phyloP scores from a whole-genome alignment of 92 coral and sea anemone species.

The Porites divaricata region DNA sequence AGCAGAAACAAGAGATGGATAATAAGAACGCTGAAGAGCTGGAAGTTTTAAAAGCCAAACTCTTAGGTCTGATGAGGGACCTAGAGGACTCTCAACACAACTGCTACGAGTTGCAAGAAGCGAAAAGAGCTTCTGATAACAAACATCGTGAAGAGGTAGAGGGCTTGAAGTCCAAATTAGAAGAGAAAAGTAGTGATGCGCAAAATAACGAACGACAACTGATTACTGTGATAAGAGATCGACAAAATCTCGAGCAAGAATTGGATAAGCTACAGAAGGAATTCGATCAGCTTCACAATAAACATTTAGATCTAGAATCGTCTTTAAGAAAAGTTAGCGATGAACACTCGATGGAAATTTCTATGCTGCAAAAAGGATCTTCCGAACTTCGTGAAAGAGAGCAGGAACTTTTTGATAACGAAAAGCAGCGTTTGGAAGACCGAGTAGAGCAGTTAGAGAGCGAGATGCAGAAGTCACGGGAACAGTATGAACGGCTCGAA shows the following conservation, averaged over 20 bases:
- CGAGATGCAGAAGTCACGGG: slow-evolving; percentile 49
- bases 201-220: slow-evolving; percentile 39
- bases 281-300: slow-evolving; percentile 34
- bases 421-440: slow-evolving; percentile 53
- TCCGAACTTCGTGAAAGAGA: slow-evolving; percentile 1
- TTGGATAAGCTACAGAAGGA: slow-evolving; percentile 43
- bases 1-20: slow-evolving; percentile 64
- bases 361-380: slow-evolving; percentile 26
- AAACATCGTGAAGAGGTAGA: slow-evolving; percentile 60
- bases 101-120: slow-evolving; percentile 70
- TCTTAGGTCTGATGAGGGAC: slow-evolving; percentile 64
- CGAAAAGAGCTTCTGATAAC: slow-evolving; percentile 52
- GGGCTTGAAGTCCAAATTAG: slow-evolving; percentile 46
- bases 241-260: slow-evolving; percentile 37
- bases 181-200: slow-evolving; percentile 26
- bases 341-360: slow-evolving; percentile 40
- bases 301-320: slow-evolving; percentile 41
- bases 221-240: slow-evolving; percentile 26
- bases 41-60: slow-evolving; percentile 50
- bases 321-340: slow-evolving; percentile 46
- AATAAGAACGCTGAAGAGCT: slow-evolving; percentile 72
- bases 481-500: slow-evolving; percentile 41
- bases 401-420: slow-evolving; percentile 27
- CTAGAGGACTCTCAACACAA: slow-evolving; percentile 48
- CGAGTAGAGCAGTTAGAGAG: slow-evolving; percentile 40